Conservation (phyloP, 2,797 vertebrate species). For the Strix occidentalis region DNA sequence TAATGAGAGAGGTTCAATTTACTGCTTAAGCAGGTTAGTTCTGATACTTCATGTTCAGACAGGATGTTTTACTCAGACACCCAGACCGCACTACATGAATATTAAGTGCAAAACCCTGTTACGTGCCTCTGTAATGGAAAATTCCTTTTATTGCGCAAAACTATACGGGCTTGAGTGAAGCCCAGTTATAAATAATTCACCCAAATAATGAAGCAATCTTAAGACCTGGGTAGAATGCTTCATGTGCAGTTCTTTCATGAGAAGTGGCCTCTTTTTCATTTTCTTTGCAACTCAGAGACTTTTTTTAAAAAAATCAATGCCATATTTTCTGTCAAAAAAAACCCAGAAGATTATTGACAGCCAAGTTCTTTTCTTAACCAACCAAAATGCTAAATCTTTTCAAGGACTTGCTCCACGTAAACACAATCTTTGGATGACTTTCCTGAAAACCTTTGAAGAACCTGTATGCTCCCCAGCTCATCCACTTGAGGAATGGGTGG, state of each 20-base stretch:
- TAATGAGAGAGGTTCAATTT: background rate
- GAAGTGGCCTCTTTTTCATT: background rate
- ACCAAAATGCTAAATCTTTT: background rate
- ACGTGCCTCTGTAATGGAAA: background rate
- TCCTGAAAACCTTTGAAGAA: background rate
- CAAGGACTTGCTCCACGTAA: background rate
- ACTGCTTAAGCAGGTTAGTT: background rate
- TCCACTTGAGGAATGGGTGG: background rate
- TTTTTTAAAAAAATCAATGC: background rate
- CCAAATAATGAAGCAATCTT: background rate
- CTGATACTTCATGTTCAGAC: background rate
- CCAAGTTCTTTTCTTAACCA: background rate
- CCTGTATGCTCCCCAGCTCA: background rate
- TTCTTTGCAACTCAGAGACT: background rate
- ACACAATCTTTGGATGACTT: background rate
- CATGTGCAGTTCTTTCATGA: background rate
- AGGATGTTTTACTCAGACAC: background rate
- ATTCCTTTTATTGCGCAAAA: background rate
- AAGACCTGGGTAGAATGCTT: background rate
- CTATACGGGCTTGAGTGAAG: background rate
- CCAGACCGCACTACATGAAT: background rate
- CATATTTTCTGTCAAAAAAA: background rate
- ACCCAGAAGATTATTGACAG: background rate
- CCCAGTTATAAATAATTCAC: background rate
- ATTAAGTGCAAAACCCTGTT: background rate